Evolutionary conservation across 2,888 invertebrate genomes (phyloP), one percentile per base, ranked within the genome.

Genomic region (Thalpophila matura): DNA sequence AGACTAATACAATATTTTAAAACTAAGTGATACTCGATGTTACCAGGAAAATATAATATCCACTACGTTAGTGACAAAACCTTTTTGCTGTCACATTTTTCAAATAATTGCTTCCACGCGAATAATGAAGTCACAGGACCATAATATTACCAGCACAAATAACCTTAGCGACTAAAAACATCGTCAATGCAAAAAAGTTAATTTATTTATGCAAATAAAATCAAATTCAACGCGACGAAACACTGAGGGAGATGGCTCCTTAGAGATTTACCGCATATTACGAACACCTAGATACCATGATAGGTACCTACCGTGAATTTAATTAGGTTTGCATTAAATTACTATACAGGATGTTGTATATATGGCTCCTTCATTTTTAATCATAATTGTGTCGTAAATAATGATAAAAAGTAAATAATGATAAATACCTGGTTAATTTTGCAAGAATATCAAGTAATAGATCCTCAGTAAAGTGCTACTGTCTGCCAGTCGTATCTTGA

Each of bases 201-300:
- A 78, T 78, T 79, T 78, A 77, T 79, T 78, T 78, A 78, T 78
- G 78, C 77, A 76, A 78, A 78, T 78, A 78, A 76, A 79, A 78
- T 78, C 63, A 79, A 79, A 78, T 63, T 71, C 61, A 51, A 66
- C 59, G 62, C 75, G 55, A 73, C 58, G 63, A 66, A 74, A 70
- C 70, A 76, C 60, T 43, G 68, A 58, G 76, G 68, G 62, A 70
- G 65, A 79, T 74, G 57, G 57, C 67, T 76, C 79, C 74, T 65
- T 57, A 50, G 79, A 76, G 78, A 79, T 74, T 74, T 67, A 64
- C 57, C 42, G 62, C 58, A 60, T 74, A 65, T 76, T 78, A 73
- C 54, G 58, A 61, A 70, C 77, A 74, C 70, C 74, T 74, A 74
- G 51, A 66, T 50, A 24, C 53, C 33, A 63, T 56, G 60, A 55